These are phyloP conservation scores for Centropristis striata DNA, from an alignment of 2,113 vertebrate species.

Conservation along the genomic window DNA sequence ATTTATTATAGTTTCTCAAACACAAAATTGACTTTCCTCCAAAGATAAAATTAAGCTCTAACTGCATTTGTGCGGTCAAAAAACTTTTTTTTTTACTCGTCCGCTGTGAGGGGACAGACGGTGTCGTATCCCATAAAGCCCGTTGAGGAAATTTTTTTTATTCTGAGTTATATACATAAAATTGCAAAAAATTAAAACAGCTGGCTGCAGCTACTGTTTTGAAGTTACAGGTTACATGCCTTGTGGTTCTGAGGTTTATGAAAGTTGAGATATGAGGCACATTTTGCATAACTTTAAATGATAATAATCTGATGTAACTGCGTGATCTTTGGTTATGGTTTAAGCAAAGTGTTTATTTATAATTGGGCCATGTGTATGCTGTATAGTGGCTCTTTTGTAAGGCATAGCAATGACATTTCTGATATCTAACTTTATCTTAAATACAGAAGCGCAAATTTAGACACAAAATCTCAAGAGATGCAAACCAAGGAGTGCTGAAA, in stretches of 20 bases:
- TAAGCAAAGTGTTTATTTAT: neutral
- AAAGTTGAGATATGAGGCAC: neutral
- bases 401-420: neutral
- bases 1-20: too few relatives aligned
- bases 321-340: neutral
- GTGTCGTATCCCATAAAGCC: too few relatives aligned
- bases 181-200: too few relatives aligned
- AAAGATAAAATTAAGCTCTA: too few relatives aligned
- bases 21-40: too few relatives aligned
- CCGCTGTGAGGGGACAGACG: too few relatives aligned
- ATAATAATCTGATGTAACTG: neutral
- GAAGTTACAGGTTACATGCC: neutral
- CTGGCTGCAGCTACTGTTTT: too few relatives aligned
- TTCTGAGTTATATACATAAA: too few relatives aligned
- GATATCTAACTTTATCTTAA: neutral
- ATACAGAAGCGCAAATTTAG: neutral
- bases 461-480: neutral
- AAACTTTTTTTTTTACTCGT: too few relatives aligned
- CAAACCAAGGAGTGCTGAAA: neutral
- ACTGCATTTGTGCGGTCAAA: too few relatives aligned
- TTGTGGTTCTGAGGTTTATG: neutral
- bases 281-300: neutral
- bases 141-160: too few relatives aligned
- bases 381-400: neutral
- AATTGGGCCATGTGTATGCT: neutral